Conservation (phyloP, 1,140 invertebrate species). For the Batillaria attramentaria region DNA sequence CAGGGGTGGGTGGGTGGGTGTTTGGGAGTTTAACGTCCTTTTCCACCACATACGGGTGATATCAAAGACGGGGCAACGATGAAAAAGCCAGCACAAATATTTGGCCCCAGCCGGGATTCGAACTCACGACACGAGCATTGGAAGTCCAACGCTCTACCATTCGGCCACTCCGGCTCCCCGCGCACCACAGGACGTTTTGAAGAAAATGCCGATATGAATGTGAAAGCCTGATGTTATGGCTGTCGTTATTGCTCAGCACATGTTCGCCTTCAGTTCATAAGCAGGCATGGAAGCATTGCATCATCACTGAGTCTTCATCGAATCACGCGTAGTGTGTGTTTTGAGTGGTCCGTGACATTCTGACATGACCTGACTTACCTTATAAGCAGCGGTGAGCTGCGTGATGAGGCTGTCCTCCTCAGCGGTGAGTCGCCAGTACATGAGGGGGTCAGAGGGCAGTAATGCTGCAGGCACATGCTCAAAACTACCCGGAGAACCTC, state of each 20-base stretch:
- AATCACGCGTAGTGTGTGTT: neutral
- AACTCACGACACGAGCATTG: too few relatives aligned
- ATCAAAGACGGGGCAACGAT: too few relatives aligned
- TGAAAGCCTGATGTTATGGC: neutral
- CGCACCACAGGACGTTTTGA: neutral
- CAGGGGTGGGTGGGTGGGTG: neutral
- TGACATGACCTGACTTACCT: neutral
- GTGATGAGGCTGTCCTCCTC: constrained; percentile 39
- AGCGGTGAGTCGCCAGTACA: constrained; percentile 39
- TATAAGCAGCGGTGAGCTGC: neutral
- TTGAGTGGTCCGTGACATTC: neutral
- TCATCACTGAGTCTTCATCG: too few relatives aligned
- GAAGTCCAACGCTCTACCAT: too few relatives aligned
- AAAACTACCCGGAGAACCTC: neutral
- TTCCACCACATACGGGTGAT: too few relatives aligned
- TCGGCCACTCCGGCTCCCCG: too few relatives aligned
- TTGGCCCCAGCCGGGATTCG: too few relatives aligned
- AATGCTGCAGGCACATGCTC: neutral
- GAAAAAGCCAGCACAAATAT: too few relatives aligned
- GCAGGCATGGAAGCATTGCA: too few relatives aligned
- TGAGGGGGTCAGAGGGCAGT: constrained; percentile 39
- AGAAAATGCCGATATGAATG: neutral
- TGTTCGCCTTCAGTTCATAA: neutral
- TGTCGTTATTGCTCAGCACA: neutral
- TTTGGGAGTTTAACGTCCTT: too few relatives aligned